A percentile compares a stretch with the other conserved stretches of the same genome.
These are phyloP conservation scores for Macroglossus sobrinus DNA, from an alignment of 2,113 vertebrate genomes.

Conservation along the genomic window DNA sequence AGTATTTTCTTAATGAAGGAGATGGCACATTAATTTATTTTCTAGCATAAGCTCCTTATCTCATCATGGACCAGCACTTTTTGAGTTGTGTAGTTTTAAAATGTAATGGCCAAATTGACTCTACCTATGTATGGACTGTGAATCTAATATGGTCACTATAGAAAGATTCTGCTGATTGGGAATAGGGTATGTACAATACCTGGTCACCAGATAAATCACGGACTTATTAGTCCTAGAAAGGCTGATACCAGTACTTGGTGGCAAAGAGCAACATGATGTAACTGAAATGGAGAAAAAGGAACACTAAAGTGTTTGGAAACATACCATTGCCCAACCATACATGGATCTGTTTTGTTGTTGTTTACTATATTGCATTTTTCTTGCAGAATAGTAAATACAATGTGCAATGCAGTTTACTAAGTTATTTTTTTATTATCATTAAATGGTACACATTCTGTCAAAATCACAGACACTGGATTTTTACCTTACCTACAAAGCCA, in stretches of 20 bases:
- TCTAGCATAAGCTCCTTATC: neutral
- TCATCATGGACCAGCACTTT: neutral
- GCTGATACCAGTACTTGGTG: neutral
- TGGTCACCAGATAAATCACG: neutral
- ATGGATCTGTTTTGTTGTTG: neutral
- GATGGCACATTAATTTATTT: conserved; percentile 1
- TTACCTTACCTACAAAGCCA: neutral
- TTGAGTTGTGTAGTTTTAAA: neutral
- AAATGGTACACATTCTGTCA: neutral
- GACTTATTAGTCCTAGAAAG: neutral
- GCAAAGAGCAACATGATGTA: neutral
- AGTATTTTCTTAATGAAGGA: neutral
- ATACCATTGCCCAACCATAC: neutral
- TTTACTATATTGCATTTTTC: neutral
- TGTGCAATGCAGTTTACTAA: neutral
- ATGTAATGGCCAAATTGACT: neutral
- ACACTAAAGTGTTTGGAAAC: neutral
- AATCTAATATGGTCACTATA: neutral
- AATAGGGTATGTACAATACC: neutral
- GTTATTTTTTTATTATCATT: neutral
- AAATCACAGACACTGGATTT: conserved; percentile 13
- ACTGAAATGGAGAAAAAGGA: neutral
- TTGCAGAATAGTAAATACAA: neutral
- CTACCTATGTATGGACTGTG: neutral
- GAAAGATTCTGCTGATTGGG: neutral